phyloP scores from a whole-genome alignment of 2,113 vertebrate genomes.

The Psophia crepitans region DNA sequence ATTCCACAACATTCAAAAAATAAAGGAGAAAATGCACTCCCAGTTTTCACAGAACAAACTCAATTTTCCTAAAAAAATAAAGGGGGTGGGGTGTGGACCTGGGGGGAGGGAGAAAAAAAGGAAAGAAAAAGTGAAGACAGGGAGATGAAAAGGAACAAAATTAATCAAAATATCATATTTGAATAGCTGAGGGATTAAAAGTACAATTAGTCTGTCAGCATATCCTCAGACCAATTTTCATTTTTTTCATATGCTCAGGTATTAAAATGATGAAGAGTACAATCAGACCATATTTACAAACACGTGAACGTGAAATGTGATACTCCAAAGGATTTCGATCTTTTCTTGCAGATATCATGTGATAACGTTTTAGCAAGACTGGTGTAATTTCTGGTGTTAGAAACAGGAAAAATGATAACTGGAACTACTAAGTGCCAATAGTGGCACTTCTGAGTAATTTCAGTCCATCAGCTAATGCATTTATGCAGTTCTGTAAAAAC shows the following conservation, averaged over 20 bases:
- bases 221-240: neutral
- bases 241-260: neutral
- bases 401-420: neutral
- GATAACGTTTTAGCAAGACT: neutral
- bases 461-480: neutral
- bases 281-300: neutral
- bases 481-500: neutral
- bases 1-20: neutral
- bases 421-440: neutral
- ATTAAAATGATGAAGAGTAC: neutral
- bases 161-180: neutral
- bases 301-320: rapidly evolving
- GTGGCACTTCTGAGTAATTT: neutral
- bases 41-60: neutral
- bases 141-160: neutral
- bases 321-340: neutral
- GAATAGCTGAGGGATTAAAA: neutral
- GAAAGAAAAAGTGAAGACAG: neutral
- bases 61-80: too few species aligned
- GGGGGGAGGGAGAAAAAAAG: neutral
- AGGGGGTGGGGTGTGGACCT: too few species aligned
- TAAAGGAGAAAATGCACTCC: neutral
- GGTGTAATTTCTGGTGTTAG: neutral
- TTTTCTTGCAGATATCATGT: neutral
- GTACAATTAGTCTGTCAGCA: rapidly evolving